Evolutionary conservation across 2,888 invertebrate genomes (phyloP).

Genomic region (Eustalomyia histrio): DNA sequence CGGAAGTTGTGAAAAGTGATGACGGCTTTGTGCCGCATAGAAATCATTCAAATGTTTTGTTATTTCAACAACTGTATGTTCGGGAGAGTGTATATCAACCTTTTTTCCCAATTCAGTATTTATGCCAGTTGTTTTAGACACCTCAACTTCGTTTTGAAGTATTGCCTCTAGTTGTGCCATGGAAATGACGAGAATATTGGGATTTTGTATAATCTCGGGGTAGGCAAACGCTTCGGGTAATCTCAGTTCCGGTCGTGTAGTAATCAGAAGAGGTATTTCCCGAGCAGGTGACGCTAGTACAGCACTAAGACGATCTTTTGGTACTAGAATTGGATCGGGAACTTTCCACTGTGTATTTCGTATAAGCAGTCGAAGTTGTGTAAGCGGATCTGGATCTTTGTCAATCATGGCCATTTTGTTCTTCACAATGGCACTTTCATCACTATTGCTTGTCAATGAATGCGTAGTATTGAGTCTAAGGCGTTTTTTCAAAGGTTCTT

Average conservation of each 20-base stretch:
- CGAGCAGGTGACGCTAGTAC: conserved; percentile 86
- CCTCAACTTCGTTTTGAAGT: conserved; percentile 81
- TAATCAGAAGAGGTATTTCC: conserved; percentile 88
- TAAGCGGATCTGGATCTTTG: conserved; percentile 83
- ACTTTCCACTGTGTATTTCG: conserved; percentile 85
- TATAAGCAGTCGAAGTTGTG: conserved; percentile 86
- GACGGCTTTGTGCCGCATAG: conserved; percentile 1
- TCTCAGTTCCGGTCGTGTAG: conserved; percentile 86
- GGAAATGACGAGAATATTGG: conserved; percentile 88
- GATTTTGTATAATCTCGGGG: conserved; percentile 87
- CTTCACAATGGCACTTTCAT: neutral
- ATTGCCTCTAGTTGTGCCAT: conserved; percentile 86
- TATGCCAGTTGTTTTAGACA: conserved; percentile 58
- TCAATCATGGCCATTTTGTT: conserved; percentile 67
- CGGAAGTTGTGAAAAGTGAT: conserved; percentile 11
- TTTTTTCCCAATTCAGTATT: neutral
- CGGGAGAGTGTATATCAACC: neutral
- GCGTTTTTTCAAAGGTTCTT: conserved; percentile 81
- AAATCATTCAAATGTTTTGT: conserved; percentile 18
- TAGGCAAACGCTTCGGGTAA: conserved; percentile 87
- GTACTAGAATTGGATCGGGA: conserved; percentile 90
- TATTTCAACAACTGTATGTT: conserved; percentile 1
- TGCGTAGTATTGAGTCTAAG: conserved; percentile 58
- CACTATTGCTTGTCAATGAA: neutral
- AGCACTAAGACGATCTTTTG: conserved; percentile 86